Evolutionary conservation across 2,888 invertebrate genomes (phyloP).

Genomic region (Limnephilus lunatus): DNA sequence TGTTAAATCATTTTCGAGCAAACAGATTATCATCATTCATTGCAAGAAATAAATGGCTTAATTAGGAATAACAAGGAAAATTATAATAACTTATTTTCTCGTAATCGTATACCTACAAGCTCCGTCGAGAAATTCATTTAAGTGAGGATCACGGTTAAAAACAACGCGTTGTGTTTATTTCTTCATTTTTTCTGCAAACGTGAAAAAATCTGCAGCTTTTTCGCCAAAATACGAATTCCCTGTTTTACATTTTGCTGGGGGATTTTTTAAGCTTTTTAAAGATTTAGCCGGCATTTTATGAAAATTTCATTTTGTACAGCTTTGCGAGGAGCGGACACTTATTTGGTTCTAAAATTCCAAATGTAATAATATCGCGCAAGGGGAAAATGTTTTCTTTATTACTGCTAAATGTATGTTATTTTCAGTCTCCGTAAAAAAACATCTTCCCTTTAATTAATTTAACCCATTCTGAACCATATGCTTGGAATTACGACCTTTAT

Average conservation of each 20-base stretch:
- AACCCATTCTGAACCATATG: neutral
- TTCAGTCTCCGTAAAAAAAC: neutral
- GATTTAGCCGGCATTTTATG: conserved; percentile 2
- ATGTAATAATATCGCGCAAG: neutral
- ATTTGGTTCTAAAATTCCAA: neutral
- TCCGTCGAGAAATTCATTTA: neutral
- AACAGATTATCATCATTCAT: conserved; percentile 11
- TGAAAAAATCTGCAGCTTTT: neutral
- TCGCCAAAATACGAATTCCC: neutral
- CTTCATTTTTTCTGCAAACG: neutral
- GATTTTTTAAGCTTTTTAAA: neutral
- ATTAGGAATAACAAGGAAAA: neutral
- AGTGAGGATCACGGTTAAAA: neutral
- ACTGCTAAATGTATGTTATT: neutral
- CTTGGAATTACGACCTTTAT: neutral
- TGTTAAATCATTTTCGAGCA: conserved; percentile 6
- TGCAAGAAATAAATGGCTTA: neutral
- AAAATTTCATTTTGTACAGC: neutral
- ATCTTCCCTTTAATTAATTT: neutral
- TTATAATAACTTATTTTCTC: neutral
- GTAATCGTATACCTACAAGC: too few relatives aligned
- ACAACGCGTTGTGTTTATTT: neutral
- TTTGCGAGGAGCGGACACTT: neutral
- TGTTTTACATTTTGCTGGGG: neutral
- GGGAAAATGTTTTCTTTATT: neutral